Evolutionary conservation across 2,888 invertebrate species (phyloP).

Genomic region (Caprella mutica): DNA sequence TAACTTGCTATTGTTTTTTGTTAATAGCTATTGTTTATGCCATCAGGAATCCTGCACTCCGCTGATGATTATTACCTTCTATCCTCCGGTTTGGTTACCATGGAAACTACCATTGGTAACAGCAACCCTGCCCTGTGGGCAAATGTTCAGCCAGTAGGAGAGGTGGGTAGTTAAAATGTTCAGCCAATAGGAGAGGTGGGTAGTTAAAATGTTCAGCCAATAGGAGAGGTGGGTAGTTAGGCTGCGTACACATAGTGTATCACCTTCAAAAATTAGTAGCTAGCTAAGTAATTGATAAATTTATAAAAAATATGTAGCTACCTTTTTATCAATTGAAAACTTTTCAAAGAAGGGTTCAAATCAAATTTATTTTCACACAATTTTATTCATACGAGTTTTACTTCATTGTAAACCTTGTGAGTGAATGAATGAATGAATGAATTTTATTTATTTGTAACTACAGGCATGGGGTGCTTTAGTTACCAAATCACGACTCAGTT

Average conservation of each 20-base stretch:
- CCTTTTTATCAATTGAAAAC: too few species aligned
- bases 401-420: too few species aligned
- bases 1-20: too few species aligned
- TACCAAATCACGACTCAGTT: too few species aligned
- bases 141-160: slow-evolving; percentile 52
- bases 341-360: too few species aligned
- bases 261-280: background rate
- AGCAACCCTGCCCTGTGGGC: slow-evolving; percentile 59
- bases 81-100: slow-evolving; percentile 52
- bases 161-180: slow-evolving; percentile 47
- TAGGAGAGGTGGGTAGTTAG: slow-evolving; percentile 46
- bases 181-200: slow-evolving; percentile 51
- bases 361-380: too few species aligned
- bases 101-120: slow-evolving; percentile 67
- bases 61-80: slow-evolving; percentile 68
- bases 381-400: too few species aligned
- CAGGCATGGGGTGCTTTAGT: too few species aligned
- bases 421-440: too few species aligned
- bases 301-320: too few species aligned
- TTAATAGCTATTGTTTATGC: slow-evolving; percentile 3
- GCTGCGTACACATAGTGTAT: slow-evolving; percentile 39
- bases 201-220: slow-evolving; percentile 49
- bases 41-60: slow-evolving; percentile 20
- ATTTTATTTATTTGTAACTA: too few species aligned
- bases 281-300: too few species aligned